Percentiles rank a stretch among this genome's conserved stretches.
Evolutionary conservation across 2,888 invertebrate genomes (phyloP).

Genomic region (Ornithoptera alexandrae): DNA sequence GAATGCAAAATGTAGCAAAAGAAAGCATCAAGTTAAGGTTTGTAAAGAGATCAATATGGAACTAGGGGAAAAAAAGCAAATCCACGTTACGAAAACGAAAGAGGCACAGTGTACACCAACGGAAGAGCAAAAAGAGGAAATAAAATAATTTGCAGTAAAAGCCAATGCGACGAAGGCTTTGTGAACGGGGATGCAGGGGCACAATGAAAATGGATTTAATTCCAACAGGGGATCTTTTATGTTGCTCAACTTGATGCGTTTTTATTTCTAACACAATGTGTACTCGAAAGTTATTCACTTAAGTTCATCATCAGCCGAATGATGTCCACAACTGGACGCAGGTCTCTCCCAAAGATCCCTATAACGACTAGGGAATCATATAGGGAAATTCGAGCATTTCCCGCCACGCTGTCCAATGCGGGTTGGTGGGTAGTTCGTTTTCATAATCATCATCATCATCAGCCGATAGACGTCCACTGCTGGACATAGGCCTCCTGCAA

Average conservation of each 20-base stretch:
- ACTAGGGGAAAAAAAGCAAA: background rate
- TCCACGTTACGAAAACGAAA: constrained; percentile 1
- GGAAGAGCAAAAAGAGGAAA: constrained; percentile 10
- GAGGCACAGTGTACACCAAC: constrained; percentile 8
- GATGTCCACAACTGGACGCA: no score
- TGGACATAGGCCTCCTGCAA: no score
- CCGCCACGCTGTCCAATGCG: no score
- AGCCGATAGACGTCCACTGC: no score
- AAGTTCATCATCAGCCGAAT: no score
- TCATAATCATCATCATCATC: no score
- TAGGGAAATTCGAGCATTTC: no score
- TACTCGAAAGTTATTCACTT: no score
- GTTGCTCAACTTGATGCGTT: background rate
- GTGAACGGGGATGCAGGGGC: background rate
- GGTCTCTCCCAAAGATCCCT: no score
- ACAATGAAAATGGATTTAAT: constrained; percentile 16
- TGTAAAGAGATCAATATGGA: constrained; percentile 2
- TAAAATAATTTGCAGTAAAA: constrained; percentile 26
- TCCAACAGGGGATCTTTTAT: constrained; percentile 8
- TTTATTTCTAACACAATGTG: background rate
- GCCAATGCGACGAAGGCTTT: constrained; percentile 20
- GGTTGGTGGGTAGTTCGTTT: no score
- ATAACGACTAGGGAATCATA: no score
- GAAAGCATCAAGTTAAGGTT: background rate
- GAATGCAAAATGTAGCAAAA: background rate